Conservation (phyloP, 2,888 invertebrate genomes). For the Lydus trimaculatus region DNA sequence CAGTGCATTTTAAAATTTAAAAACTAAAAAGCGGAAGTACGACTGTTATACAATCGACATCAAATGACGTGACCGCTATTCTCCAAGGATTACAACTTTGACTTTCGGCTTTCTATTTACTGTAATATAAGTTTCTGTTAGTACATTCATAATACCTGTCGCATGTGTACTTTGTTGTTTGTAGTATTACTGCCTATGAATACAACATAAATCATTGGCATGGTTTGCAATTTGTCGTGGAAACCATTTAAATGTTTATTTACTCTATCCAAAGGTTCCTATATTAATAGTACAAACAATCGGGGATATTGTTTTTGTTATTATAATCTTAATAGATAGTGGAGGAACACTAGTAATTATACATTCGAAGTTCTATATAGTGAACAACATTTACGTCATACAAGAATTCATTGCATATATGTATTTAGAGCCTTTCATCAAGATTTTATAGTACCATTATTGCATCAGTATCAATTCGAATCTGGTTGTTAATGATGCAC, state of each 20-base stretch:
- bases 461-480: too few species aligned
- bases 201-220: conserved; percentile 26
- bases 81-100: conserved; percentile 10
- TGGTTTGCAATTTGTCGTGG: conserved; percentile 16
- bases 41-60: conserved; percentile 15
- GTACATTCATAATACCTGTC: conserved; percentile 25
- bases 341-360: not conserved
- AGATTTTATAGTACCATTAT: too few species aligned
- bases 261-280: not conserved
- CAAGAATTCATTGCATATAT: too few species aligned
- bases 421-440: not conserved
- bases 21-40: conserved; percentile 8
- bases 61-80: conserved; percentile 23
- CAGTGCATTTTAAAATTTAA: conserved; percentile 5
- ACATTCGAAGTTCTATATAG: not conserved
- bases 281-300: not conserved
- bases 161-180: conserved; percentile 27
- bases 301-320: not conserved
- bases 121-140: conserved; percentile 13
- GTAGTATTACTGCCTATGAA: conserved; percentile 17
- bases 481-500: too few species aligned
- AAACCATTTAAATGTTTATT: conserved; percentile 20
- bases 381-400: not conserved
- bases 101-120: conserved; percentile 24
- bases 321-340: not conserved